phyloP scores from a whole-genome alignment of 2,113 vertebrate genomes.

The Myiozetetes cayanensis region DNA sequence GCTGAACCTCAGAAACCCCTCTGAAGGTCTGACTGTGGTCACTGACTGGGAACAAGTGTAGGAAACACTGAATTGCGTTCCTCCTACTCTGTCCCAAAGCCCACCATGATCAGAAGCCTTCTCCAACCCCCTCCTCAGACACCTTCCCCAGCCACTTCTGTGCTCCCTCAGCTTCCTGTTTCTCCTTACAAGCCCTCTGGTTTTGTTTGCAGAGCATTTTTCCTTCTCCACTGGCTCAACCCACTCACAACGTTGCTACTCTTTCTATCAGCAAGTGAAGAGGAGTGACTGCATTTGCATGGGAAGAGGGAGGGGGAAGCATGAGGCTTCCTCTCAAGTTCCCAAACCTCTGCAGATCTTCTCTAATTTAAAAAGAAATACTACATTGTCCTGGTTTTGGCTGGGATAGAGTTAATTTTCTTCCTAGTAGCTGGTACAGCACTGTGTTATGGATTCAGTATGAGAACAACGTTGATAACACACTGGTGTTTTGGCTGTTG shows the following conservation, averaged over 20 bases:
- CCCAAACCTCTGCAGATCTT: background rate
- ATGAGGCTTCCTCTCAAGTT: background rate
- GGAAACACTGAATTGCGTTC: background rate
- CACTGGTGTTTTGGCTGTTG: constrained; percentile 17
- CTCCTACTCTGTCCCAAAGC: background rate
- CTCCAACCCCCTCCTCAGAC: background rate
- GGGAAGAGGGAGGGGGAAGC: background rate
- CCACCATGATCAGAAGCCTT: background rate
- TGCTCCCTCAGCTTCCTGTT: background rate
- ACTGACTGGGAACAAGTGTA: rapidly evolving
- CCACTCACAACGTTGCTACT: background rate
- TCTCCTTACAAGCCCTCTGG: background rate
- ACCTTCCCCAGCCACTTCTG: background rate
- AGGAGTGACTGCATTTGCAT: background rate
- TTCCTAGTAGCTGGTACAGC: background rate
- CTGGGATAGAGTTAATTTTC: background rate
- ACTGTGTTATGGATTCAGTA: background rate
- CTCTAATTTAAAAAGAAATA: background rate
- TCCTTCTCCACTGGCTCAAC: background rate
- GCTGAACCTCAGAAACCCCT: background rate
- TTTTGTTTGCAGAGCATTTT: background rate
- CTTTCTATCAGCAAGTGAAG: background rate
- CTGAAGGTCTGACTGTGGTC: rapidly evolving
- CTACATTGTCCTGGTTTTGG: background rate
- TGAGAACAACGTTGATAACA: constrained; percentile 13